Base-by-base conservation (phyloP, 1,140 invertebrate genomes). In the Drosophila malerkotliana region DNA sequence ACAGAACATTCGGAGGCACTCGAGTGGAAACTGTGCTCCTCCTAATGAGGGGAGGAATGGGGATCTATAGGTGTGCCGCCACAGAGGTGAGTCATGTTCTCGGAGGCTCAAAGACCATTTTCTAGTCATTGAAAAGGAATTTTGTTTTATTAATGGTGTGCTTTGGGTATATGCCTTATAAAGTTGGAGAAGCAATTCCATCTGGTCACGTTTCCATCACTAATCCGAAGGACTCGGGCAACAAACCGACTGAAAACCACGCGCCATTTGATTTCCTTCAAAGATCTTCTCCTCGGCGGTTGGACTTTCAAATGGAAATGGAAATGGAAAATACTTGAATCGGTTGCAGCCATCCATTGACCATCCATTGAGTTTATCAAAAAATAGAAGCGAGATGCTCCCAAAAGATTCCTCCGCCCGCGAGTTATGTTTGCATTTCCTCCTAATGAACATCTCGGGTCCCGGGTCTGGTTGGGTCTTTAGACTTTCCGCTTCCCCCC, bases 1-100 rank as follows among this genome's bases (percentile, higher is more conserved):
- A 87, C 79, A 83, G 83, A 64, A 87, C 83, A 87, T 87, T 87
- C 83, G 63, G 62, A 54, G 72, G 59, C 75, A 87, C 83, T 87
- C 83, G 58, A 75, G 83, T 87, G 83, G 83, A 87, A 87, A 87
- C 74, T 73, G 74, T 61, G 62, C 74, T 62, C 45, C 74, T 51
- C 61, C 73, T 84, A 80, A 84, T 84, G 81, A 79, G 73, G 24
- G 68, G 28, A 28, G 49, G 44, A 30, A 39, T 53, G 37, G 28
- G 7, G 49, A 15, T 12, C 49, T 32, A 68, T 28, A 34, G 39
- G 66, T 66, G 44, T 32, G 52, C 26, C 26, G 21, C 21, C 21
- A 21, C 21, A 28, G 26, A 28, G 39, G 54, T 45, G 63, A 71
- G 30, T 49, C 51, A 56, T 56, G 51, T 14, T 28, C 47, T 64